Conservation (phyloP, 1,140 invertebrate species). For the Wiebesia pumilae region DNA sequence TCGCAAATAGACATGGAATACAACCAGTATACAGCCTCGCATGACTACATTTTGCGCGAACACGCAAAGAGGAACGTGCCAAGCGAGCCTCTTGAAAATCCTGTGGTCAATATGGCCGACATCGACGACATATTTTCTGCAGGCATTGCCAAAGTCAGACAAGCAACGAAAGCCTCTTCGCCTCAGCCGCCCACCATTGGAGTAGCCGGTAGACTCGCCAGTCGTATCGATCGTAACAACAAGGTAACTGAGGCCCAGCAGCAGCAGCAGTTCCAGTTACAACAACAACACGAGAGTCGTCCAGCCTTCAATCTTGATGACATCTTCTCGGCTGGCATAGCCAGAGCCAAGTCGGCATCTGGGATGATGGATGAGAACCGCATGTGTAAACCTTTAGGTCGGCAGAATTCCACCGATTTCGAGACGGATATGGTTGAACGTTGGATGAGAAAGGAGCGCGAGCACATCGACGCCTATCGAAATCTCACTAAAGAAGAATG, state of each 20-base stretch:
- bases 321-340: constrained; percentile 66
- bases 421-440: constrained; percentile 46
- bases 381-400: background rate
- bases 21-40: constrained; percentile 38
- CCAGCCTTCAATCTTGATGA: constrained; percentile 61
- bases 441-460: constrained; percentile 62
- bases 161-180: constrained; percentile 49
- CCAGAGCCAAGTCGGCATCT: constrained; percentile 55
- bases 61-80: constrained; percentile 23
- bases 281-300: background rate
- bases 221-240: constrained; percentile 31
- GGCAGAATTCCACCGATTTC: background rate
- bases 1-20: constrained; percentile 30
- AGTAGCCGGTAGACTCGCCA: background rate
- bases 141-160: constrained; percentile 56
- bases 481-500: constrained; percentile 73
- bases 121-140: constrained; percentile 63
- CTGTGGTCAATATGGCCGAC: constrained; percentile 56
- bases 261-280: background rate
- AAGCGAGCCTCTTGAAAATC: constrained; percentile 47
- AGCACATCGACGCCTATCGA: constrained; percentile 64
- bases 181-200: constrained; percentile 7
- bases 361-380: background rate
- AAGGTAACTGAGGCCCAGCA: background rate
- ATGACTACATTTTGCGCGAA: constrained; percentile 43